Evolutionary conservation across 2,888 invertebrate species (phyloP), one percentile per base, ranked within the genome.

Genomic region (Pocota personata): DNA sequence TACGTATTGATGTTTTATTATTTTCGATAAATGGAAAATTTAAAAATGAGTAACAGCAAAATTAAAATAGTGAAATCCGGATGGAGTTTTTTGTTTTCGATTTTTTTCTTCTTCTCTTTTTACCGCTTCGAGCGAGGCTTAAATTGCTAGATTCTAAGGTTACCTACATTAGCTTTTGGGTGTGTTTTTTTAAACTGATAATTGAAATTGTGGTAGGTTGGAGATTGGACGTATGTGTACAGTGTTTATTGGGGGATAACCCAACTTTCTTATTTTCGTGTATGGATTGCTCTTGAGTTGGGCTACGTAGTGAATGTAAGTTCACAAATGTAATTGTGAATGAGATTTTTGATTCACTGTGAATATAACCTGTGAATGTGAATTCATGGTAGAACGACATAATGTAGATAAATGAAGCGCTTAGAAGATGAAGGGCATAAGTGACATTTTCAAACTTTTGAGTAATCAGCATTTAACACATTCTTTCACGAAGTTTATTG

Each of bases 11-110:
- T 60, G 66, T 21, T 64, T 35, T 24, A 19, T 60, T 69, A 14
- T 52, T 69, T 62, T 73, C n/a, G 55, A 46, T 37, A 16, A 50
- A 43, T 55, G 37, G 57, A 78, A 62, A 78, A 69, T 67, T 79
- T 66, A 19, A 37, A 35, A 58, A 37, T 71, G 71, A 77, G 71
- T 72, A 78, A 72, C 60, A 75, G 57, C 48, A 35, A 64, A 79
- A 64, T 57, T 62, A 37, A 37, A n/a, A 76, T 58, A 67, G 32
- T 67, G 27, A 37, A 75, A 76, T 58, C 24, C 55, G 57, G 48
- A 14, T 57, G 24, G 10, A 35, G 19, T 16, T 14, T 57, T 12
- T 7, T 37, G 35, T 14, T 55, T 16, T 14, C 27, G 3, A 0
- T 52, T 16, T 24, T 30, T n/a, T 1, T n/a, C 3, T 30, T 30